Evolutionary conservation across 1,140 invertebrate species (phyloP), one percentile per base, ranked within the genome.

Genomic region (Listronotus bonariensis): DNA sequence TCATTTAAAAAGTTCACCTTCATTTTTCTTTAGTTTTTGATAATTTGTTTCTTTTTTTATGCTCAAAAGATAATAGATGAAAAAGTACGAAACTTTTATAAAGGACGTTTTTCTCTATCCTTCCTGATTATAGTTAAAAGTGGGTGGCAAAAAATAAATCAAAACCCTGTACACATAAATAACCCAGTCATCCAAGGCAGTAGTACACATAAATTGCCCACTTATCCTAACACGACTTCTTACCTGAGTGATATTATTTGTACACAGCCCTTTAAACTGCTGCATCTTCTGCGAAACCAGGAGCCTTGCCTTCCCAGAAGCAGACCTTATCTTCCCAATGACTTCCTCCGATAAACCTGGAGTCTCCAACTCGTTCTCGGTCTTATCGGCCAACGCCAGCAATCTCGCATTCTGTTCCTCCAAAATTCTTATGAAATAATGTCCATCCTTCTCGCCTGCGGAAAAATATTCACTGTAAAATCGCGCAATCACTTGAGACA

Each of bases 281-380:
- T 94, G 89, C 85, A 97, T 95, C 78, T 97, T 98, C 80, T 97
- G 92, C 12, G 88, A 88, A 10, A 93, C 87, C 49, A 98, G 80
- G 48, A 98, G 82, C 63, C 92, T 85, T 7, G 94, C 94, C 82
- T 97, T 97, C 14, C 96, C 96, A 18, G 92, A 87, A 12, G 94
- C 92, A 9, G 95, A 89, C 48, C 93, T 83, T 40, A 97, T 81
- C 73, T 92, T 87, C 0, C 95, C 95, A 65, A 88, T 82, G 1
- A 88, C 86, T 73, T 95, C 92, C 74, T 94, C 92, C 8, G 86
- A 85, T 7, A 91, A 78, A 52, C 83, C 81, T 17, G 72, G 72
- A 43, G 68, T 81, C 65, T 80, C 81, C 52, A 80, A 78, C 65
- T 86, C 83, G 34, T 82, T 83, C 73, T 94, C 91, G 17, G 85